Conservation (phyloP, 2,888 invertebrate genomes). For the Dicycla oo region DNA sequence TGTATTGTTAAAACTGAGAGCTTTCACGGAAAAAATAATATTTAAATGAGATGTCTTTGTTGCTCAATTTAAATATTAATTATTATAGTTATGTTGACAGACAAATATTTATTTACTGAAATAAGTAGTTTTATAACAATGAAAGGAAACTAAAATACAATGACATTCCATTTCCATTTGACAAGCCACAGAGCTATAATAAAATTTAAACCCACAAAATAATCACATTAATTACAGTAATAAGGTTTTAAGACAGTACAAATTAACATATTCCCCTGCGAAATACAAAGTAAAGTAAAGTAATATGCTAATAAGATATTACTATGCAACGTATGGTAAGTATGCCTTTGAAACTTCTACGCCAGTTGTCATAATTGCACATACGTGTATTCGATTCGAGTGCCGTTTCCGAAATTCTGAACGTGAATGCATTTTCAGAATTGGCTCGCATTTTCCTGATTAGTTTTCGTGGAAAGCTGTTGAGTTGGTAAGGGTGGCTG, state of each 20-base stretch:
- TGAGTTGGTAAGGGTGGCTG: conserved; percentile 17
- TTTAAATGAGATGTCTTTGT: background rate
- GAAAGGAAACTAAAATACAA: conserved; percentile 41
- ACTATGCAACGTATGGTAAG: conserved; percentile 57
- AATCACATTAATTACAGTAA: conserved; percentile 55
- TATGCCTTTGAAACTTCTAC: conserved; percentile 62
- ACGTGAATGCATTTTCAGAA: conserved; percentile 59
- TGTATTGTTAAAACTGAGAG: background rate
- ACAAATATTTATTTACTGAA: background rate
- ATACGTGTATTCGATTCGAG: conserved; percentile 78
- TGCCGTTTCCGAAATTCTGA: conserved; percentile 65
- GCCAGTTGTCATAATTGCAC: conserved; percentile 76
- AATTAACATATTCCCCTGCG: conserved; percentile 53
- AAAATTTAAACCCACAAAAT: conserved; percentile 45
- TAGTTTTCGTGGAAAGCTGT: conserved; percentile 45
- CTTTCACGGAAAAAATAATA: background rate
- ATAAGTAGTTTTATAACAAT: conserved; percentile 31
- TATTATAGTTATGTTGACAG: background rate
- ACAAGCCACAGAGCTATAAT: conserved; percentile 39
- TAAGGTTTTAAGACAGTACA: conserved; percentile 47
- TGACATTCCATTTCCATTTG: conserved; percentile 33
- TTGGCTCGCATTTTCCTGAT: conserved; percentile 62
- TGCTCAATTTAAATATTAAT: background rate
- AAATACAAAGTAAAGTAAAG: conserved; percentile 55
- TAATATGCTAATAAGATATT: conserved; percentile 45